phyloP scores from a whole-genome alignment of 2,888 invertebrate genomes.

The Dichetophora obliterata region DNA sequence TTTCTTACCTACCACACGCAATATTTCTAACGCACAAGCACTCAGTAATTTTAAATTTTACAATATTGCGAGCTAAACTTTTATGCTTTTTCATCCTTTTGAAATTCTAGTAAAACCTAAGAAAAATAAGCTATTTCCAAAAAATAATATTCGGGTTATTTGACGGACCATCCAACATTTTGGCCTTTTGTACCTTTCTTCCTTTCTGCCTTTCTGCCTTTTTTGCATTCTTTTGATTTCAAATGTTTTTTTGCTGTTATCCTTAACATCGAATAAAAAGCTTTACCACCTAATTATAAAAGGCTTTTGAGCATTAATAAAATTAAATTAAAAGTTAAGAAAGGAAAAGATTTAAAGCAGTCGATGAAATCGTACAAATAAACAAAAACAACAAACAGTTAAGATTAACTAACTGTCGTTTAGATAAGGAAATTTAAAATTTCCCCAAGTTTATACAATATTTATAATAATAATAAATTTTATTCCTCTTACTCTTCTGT shows the following conservation, averaged over 20 bases:
- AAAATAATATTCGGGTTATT: too few species aligned
- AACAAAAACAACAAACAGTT: neutral
- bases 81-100: too few species aligned
- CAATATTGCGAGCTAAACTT: too few species aligned
- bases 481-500: neutral
- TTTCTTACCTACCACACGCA: too few species aligned
- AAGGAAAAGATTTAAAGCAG: neutral
- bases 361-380: neutral
- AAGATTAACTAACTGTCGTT: neutral
- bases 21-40: too few species aligned
- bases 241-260: neutral
- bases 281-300: slow-evolving; percentile 1
- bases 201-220: neutral
- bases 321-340: neutral
- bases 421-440: neutral
- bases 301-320: neutral
- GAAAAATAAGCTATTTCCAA: too few species aligned
- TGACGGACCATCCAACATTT: too few species aligned
- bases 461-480: neutral
- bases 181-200: neutral
- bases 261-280: neutral
- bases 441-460: neutral
- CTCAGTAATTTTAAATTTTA: too few species aligned
- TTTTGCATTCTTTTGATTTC: neutral
- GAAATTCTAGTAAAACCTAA: too few species aligned